phyloP scores from a whole-genome alignment of 2,888 invertebrate genomes.

The Xylophagus ater region DNA sequence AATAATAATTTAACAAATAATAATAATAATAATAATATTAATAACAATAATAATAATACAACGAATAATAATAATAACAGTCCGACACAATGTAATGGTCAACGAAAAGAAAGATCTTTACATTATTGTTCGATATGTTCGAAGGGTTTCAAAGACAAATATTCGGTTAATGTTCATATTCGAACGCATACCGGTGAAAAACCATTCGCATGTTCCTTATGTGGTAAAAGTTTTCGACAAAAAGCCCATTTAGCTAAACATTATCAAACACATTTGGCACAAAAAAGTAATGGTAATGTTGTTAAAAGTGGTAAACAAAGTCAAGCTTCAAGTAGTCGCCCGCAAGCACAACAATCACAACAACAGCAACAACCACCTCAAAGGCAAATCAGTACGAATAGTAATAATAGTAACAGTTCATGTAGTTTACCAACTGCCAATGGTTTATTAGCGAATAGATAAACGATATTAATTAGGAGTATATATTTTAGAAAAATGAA shows the following conservation, averaged over 20 bases:
- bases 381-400: conserved; percentile 17
- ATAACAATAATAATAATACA: conserved; percentile 25
- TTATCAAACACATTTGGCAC: conserved; percentile 85
- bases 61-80: conserved; percentile 31
- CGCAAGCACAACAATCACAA: conserved; percentile 9
- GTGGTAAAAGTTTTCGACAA: conserved; percentile 86
- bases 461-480: no score
- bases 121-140: conserved; percentile 90
- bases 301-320: conserved; percentile 43
- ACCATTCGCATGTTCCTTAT: conserved; percentile 88
- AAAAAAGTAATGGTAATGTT: conserved; percentile 58
- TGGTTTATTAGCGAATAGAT: conserved; percentile 35
- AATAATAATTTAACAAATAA: conserved; percentile 27
- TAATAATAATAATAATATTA: conserved; percentile 24
- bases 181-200: conserved; percentile 97
- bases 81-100: conserved; percentile 49
- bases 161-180: conserved; percentile 95
- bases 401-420: conserved; percentile 16
- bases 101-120: conserved; percentile 73
- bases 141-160: conserved; percentile 90
- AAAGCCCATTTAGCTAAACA: conserved; percentile 88
- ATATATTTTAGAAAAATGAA: no score
- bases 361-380: conserved; percentile 18
- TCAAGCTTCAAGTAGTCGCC: no score
- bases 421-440: conserved; percentile 32